Base-by-base conservation (phyloP, 2,113 vertebrate genomes). In the Mastomys coucha region DNA sequence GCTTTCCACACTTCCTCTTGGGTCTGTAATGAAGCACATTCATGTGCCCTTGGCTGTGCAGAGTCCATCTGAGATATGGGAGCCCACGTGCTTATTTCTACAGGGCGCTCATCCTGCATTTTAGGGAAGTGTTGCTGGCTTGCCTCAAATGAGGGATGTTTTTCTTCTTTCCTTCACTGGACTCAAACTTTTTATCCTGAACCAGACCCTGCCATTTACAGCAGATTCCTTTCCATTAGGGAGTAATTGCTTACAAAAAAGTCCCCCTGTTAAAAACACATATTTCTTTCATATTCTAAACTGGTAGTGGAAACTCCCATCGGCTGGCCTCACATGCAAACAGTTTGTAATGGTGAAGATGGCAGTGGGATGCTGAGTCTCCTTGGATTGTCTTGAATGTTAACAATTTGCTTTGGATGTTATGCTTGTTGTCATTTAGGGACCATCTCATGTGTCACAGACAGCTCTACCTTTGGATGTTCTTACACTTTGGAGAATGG, bases 1-100 rank as follows among this genome's bases (percentile, higher is more conserved):
- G 26, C 93, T 96, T 97, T 93, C 91, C 88, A 90, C 97, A 97
- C 93, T 98, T 98, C 97, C 96, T 94, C 76, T 24, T 49, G 80
- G 89, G 91, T 63, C 24, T 3, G 12, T n/a, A 65, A n/a, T 69
- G 94, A 69, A 89, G 97, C 33, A 31, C 31, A 76, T 63, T 93
- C 2, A 0, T 84, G 84, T 84, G 76, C 84, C 56, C 84, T 13
- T 80, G 51, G 56, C 67, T 93, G 87, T 81, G 88, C 72, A 84
- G 72, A 95, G 92, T 60, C 11, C 60, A 82, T 82, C 8, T 90
- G 69, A 60, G 92, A 97, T 97, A 97, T 91, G 39, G 77, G 91
- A 81, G 87, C 65, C 75, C 31, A 20, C 39, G n/a, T 12, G 51
- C 53, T 93, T 73, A 8, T 67, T 96, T 96, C 80, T 93, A 76